Base-by-base conservation (phyloP, 2,113 vertebrate genomes). In the Mobula hypostoma region DNA sequence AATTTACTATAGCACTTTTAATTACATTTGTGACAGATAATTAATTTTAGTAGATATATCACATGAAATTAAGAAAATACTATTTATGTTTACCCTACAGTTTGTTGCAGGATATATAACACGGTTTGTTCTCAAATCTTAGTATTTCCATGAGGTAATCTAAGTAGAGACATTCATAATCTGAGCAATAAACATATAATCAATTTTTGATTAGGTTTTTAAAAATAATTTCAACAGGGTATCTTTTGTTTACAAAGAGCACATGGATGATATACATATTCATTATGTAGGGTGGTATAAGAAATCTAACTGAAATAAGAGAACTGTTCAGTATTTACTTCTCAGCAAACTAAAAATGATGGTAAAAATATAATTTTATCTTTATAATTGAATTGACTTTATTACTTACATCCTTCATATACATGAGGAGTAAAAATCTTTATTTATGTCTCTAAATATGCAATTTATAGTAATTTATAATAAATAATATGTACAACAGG, bases 1-100 rank as follows among this genome's bases (percentile, higher is more conserved):
- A 93, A 48, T 66, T 4, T 61, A 63, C 24, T 61, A 29, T 63
- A 72, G 17, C 7, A 27, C 83, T 63, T 48, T 88, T 70, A 91
- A 68, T 91, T 93, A 56, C 76, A 76, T 74, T 74, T 56, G 40
- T 74, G 91, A 93, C 66, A 72, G 40, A 2, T 93, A 76, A 93
- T 93, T 72, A 74, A 93, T 27, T 40, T 36, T 56, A 9, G 24
- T 56, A 12, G 48, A 74, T 56, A 40, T 14, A 19, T 24, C 68
- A 15, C 36, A 24, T 93, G 68, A 93, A 93, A 93, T 93, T 93
- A 70, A 74, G 70, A 93, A 93, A 93, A 90, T 48, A 48, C 48
- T 48, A 48, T 48, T 48, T 48, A 76, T 93, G 24, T 70, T 12
- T 74, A 40, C 66, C 32, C 66, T 88, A 8, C 24, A 66, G n/a